These are phyloP conservation scores for Catotricha subobsoleta DNA, from an alignment of 2,888 invertebrate genomes.

Conservation along the genomic window DNA sequence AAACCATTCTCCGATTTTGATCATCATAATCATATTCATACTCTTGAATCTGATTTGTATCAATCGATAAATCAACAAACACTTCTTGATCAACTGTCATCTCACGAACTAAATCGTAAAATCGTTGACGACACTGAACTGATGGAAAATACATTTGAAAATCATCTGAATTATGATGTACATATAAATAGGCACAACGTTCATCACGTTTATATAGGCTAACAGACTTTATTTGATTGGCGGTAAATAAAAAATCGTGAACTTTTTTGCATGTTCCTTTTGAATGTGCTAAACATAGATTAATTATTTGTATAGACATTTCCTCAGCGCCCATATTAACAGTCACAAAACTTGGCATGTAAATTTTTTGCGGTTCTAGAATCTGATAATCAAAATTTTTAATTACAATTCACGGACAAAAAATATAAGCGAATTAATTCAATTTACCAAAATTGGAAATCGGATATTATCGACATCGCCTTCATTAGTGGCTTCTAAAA, in stretches of 20 bases:
- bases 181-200: conserved; percentile 88
- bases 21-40: conserved; percentile 94
- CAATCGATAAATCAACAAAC: conserved; percentile 55
- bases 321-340: conserved; percentile 89
- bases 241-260: conserved; percentile 87
- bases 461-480: conserved; percentile 65
- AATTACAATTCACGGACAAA: neutral
- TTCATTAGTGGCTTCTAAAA: conserved; percentile 78
- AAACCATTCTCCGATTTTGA: conserved; percentile 60
- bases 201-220: conserved; percentile 93
- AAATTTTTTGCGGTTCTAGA: conserved; percentile 79
- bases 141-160: conserved; percentile 98
- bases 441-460: conserved; percentile 46
- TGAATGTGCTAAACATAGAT: conserved; percentile 64
- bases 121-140: conserved; percentile 59
- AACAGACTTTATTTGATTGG: conserved; percentile 37
- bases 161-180: conserved; percentile 94
- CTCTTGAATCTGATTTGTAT: conserved; percentile 60
- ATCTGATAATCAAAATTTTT: conserved; percentile 32
- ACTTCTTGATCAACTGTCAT: conserved; percentile 73
- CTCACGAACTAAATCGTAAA: conserved; percentile 70
- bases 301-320: conserved; percentile 75
- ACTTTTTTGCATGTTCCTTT: conserved; percentile 64
- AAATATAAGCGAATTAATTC: neutral
- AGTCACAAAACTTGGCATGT: conserved; percentile 89